phyloP scores from a whole-genome alignment of 2,797 vertebrate species.

The Lepilemur ruficaudatus region DNA sequence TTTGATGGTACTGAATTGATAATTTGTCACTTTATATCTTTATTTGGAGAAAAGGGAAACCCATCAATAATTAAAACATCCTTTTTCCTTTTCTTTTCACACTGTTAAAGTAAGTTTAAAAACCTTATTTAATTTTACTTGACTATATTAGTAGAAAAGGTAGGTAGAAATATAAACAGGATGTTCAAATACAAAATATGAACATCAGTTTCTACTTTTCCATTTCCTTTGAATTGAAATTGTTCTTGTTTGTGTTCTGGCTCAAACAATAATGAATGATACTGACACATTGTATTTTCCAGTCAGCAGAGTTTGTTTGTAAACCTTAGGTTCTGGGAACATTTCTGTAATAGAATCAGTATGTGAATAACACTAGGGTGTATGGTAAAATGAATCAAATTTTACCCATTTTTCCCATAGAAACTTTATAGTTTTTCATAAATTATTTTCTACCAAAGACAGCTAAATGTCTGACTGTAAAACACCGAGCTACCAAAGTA shows the following conservation, averaged over 20 bases:
- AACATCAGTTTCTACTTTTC: neutral
- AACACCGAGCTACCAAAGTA: neutral
- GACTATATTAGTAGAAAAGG: neutral
- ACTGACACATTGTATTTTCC: conserved; percentile 32
- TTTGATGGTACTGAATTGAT: neutral
- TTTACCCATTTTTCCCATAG: conserved; percentile 28
- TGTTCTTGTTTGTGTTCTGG: conserved; percentile 10
- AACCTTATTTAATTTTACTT: conserved; percentile 26
- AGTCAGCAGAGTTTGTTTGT: neutral
- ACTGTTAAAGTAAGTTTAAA: neutral
- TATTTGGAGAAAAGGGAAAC: neutral
- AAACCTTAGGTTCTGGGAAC: conserved; percentile 48
- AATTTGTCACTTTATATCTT: neutral
- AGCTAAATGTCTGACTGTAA: neutral
- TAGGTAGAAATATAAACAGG: neutral
- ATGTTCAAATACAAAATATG: neutral
- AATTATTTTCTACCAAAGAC: neutral
- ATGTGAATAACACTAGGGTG: neutral
- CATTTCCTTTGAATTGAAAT: conserved; percentile 22
- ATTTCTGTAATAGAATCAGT: conserved; percentile 49
- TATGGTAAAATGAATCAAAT: conserved; percentile 43
- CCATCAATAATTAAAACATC: neutral
- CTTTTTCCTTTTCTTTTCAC: conserved; percentile 4
- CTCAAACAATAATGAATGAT: neutral
- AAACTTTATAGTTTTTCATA: neutral